phyloP scores from a whole-genome alignment of 2,888 invertebrate species.

The Cordilura impudica region DNA sequence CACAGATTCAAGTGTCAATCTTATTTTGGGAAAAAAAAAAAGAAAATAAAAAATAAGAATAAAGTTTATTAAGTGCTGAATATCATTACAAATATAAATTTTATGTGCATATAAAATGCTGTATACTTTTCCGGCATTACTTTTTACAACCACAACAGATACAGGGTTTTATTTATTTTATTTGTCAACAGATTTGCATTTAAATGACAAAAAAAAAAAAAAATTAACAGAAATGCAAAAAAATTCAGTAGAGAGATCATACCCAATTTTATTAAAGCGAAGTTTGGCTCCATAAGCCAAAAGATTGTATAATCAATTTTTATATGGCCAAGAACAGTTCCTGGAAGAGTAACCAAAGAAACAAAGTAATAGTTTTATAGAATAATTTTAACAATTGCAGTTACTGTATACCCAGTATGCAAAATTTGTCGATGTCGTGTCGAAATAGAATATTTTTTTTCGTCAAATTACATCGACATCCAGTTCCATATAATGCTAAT shows the following conservation, averaged over 20 bases:
- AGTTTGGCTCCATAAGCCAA: background rate
- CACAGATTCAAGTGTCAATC: conserved; percentile 51
- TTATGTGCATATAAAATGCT: conserved; percentile 45
- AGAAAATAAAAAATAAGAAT: background rate
- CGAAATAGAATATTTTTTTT: no score
- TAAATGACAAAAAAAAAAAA: conserved; percentile 42
- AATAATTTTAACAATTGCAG: no score
- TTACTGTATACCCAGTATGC: no score
- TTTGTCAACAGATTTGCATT: conserved; percentile 52
- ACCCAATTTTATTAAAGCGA: background rate
- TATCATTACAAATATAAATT: conserved; percentile 36
- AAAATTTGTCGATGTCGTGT: no score
- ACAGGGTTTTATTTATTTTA: conserved; percentile 30
- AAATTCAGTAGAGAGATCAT: conserved; percentile 21
- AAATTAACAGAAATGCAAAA: conserved; percentile 35
- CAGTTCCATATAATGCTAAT: no score
- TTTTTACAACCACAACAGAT: conserved; percentile 13
- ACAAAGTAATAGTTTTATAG: no score
- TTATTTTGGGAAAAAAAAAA: conserved; percentile 26
- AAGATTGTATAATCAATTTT: no score
- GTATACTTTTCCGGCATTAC: background rate
- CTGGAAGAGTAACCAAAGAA: no score
- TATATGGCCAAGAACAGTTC: no score
- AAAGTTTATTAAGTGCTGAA: conserved; percentile 49
- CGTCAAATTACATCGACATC: no score